Evolutionary conservation across 1,140 invertebrate species (phyloP).

Genomic region (Apis dorsata): DNA sequence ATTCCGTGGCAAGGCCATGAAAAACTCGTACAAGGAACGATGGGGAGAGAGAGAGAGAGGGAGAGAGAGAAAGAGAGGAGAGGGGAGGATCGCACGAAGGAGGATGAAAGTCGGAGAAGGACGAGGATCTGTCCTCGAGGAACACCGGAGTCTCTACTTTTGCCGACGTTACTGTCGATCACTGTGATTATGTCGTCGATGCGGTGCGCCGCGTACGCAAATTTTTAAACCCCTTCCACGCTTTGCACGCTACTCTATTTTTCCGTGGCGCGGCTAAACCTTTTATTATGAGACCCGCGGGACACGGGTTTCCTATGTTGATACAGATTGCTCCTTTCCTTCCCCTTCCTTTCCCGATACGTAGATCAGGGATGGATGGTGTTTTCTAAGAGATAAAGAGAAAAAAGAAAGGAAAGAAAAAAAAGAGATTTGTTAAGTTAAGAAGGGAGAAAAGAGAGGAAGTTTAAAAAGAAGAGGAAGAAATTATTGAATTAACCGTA

Average conservation of each 20-base stretch:
- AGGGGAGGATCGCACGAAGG: neutral
- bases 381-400: no score
- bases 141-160: constrained; percentile 62
- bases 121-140: constrained; percentile 40
- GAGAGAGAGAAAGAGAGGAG: neutral
- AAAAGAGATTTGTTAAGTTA: no score
- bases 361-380: no score
- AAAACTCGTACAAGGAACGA: constrained; percentile 6
- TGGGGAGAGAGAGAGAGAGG: neutral
- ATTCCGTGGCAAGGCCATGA: constrained; percentile 33
- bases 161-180: constrained; percentile 65
- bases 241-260: constrained; percentile 38
- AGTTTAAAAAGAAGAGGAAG: no score
- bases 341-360: no score
- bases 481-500: no score
- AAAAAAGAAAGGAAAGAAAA: no score
- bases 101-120: constrained; percentile 42
- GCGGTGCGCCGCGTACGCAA: constrained; percentile 68
- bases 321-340: neutral
- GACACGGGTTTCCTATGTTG: constrained; percentile 11
- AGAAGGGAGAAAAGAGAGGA: no score
- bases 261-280: constrained; percentile 2
- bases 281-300: constrained; percentile 18
- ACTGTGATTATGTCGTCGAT: constrained; percentile 74
- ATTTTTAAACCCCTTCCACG: constrained; percentile 43